Evolutionary conservation across 2,797 vertebrate species (phyloP).

Genomic region (Danio choprae): DNA sequence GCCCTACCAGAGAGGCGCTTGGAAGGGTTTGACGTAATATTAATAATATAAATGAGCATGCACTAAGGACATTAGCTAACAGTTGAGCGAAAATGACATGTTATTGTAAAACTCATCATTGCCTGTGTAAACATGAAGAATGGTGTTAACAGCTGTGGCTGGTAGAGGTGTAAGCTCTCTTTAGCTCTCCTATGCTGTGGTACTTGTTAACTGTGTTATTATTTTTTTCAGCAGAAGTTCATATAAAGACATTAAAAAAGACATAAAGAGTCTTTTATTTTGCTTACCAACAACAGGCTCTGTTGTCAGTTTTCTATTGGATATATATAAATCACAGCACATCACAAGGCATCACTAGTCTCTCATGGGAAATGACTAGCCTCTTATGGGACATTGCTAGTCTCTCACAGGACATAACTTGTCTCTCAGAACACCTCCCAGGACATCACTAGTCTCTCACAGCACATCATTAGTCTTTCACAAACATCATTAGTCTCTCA

Average conservation of each 20-base stretch:
- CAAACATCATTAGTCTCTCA: too few relatives aligned
- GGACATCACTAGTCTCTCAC: too few relatives aligned
- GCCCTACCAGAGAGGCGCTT: constrained; percentile 62
- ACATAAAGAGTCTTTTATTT: constrained; percentile 24
- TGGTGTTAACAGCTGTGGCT: constrained; percentile 34
- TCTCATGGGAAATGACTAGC: too few relatives aligned
- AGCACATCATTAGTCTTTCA: too few relatives aligned
- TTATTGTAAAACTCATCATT: constrained; percentile 45
- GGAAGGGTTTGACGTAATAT: constrained; percentile 65
- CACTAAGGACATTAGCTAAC: constrained; percentile 77
- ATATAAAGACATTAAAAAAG: constrained; percentile 62
- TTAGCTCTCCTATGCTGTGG: constrained; percentile 39
- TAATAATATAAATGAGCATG: constrained; percentile 72
- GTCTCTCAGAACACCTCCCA: too few relatives aligned
- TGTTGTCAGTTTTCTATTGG: not conserved
- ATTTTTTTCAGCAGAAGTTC: constrained; percentile 64
- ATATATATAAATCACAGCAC: too few relatives aligned
- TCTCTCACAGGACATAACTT: too few relatives aligned
- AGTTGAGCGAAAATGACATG: constrained; percentile 54
- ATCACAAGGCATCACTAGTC: too few relatives aligned
- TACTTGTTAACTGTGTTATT: constrained; percentile 51
- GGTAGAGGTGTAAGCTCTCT: constrained; percentile 34
- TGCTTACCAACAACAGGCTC: not conserved
- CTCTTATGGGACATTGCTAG: too few relatives aligned
- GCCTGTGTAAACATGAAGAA: constrained; percentile 60